phyloP scores from a whole-genome alignment of 2,888 invertebrate species.

The Nipponacmea schrenckii region DNA sequence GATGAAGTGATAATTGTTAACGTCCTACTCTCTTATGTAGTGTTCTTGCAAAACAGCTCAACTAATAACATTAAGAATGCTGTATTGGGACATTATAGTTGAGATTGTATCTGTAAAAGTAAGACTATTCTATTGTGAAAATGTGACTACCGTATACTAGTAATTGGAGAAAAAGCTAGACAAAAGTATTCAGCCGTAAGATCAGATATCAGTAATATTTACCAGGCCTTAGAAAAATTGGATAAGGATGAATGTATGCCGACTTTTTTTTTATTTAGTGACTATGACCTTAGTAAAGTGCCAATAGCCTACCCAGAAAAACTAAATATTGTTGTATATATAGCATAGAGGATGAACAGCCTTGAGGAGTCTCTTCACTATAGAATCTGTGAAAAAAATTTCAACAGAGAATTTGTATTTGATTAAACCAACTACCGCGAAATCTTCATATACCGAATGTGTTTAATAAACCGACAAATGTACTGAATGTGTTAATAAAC shows the following conservation, averaged over 20 bases:
- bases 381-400: neutral
- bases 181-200: neutral
- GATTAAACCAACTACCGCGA: neutral
- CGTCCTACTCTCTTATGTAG: neutral
- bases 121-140: neutral
- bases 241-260: neutral
- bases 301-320: neutral
- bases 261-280: neutral
- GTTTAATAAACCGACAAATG: too few relatives aligned
- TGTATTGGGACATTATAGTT: neutral
- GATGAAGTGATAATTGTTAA: neutral
- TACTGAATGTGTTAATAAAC: too few relatives aligned
- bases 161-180: neutral
- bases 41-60: neutral
- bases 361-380: neutral
- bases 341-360: neutral
- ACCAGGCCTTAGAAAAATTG: neutral
- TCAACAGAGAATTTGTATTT: neutral
- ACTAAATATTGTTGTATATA: neutral
- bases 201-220: neutral
- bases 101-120: neutral
- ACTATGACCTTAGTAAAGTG: neutral
- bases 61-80: neutral
- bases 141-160: neutral
- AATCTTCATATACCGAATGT: too few relatives aligned